Base-by-base conservation (phyloP, 2,113 vertebrate species). In the Notiomystis cincta region DNA sequence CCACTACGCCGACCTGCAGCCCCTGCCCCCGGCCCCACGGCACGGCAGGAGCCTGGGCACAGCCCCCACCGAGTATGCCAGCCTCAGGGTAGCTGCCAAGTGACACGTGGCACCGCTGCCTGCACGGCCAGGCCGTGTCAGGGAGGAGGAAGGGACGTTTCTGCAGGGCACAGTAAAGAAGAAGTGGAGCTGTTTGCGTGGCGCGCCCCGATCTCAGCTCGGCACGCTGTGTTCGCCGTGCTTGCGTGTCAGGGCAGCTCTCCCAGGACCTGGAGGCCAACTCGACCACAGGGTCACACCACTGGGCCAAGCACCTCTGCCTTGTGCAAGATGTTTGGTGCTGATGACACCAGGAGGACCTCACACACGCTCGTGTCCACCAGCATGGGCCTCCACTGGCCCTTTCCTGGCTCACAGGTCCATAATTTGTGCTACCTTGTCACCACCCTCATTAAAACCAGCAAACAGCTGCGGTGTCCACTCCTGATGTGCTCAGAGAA, bases 1-100 rank as follows among this genome's bases (percentile, higher is more conserved):
- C 61, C 92, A 97, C 82, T 97, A 97, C 2, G 95, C 95, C 0
- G 95, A 96, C 7, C 79, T 97, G 28, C 88, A 96, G 82, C 65
- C 56, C 9, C 69, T 93, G 33, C 66, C 79, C 1, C 0, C 1
- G 0, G 61, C 50, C 24, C 57, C 11, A 0, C 2, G 0, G 62
- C 48, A 1, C 0, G 0, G 54, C 86, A 38, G 67, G 61, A 96
- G 71, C 64, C 14, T 10, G 3, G 21, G 28, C 5, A 5, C 83
- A 7, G 61, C 64, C 58, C 13, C 18, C 61, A 82, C 93, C 0
- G 94, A 96, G 72, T 97, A 97, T 0, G 96, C 96, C 78, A 84
- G 89, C 28, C 9, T 97, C 54, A 82, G 37, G 38, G 61, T 25
- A 0, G 18, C 89, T 54, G 81, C 85, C 61, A 64, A 77, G 79